Evolutionary conservation across 1,140 invertebrate species (phyloP).

Genomic region (Trypoxylus dichotomus): DNA sequence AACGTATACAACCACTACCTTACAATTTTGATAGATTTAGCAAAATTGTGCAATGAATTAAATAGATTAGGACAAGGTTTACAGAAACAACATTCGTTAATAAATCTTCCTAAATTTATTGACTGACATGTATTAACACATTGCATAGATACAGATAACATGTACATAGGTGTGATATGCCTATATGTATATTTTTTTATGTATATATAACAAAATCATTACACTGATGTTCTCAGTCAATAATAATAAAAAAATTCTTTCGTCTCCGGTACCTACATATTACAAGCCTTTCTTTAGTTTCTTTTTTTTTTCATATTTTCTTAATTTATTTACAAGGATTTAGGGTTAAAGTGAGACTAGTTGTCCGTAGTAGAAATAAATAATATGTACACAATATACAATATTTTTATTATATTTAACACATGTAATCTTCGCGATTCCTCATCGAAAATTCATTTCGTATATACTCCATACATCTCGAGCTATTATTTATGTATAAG

Average conservation of each 20-base stretch:
- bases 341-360: constrained; percentile 38
- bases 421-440: constrained; percentile 19
- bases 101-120: constrained; percentile 33
- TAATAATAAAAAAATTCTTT: constrained; percentile 32
- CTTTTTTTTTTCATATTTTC: background rate
- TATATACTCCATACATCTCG: constrained; percentile 21
- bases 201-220: constrained; percentile 21
- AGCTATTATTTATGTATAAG: constrained; percentile 23
- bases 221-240: constrained; percentile 30
- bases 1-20: too few species aligned
- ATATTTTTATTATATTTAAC: constrained; percentile 30
- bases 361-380: constrained; percentile 40
- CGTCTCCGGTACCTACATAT: constrained; percentile 8
- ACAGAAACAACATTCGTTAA: constrained; percentile 13
- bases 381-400: constrained; percentile 45
- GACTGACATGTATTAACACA: constrained; percentile 36
- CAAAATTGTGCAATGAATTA: background rate
- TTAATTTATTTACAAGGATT: constrained; percentile 28
- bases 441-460: background rate
- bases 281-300: constrained; percentile 3
- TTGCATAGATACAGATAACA: constrained; percentile 32
- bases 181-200: constrained; percentile 32
- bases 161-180: constrained; percentile 42
- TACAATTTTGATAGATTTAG: too few species aligned
- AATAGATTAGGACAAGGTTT: background rate